Evolutionary conservation across 2,888 invertebrate species (phyloP).

Genomic region (Cactoblastis cactorum): DNA sequence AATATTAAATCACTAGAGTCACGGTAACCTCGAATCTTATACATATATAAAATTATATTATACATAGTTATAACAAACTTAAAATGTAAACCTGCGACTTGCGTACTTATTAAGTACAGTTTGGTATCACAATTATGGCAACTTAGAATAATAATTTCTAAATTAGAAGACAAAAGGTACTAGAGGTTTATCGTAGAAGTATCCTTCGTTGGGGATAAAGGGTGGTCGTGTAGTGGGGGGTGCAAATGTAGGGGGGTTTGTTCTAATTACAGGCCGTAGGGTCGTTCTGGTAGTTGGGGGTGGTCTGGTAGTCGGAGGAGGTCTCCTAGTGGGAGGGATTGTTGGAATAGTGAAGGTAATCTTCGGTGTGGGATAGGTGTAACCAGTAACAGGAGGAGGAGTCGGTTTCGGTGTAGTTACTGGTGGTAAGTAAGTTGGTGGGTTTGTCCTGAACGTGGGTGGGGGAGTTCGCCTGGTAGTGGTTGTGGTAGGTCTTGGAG

Average conservation of each 20-base stretch:
- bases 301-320: slow-evolving; percentile 24
- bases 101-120: slow-evolving; percentile 36
- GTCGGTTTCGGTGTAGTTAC: slow-evolving; percentile 22
- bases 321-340: slow-evolving; percentile 19
- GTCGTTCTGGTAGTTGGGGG: slow-evolving; percentile 14
- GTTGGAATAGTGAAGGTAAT: slow-evolving; percentile 20
- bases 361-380: slow-evolving; percentile 8
- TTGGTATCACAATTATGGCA: slow-evolving; percentile 76
- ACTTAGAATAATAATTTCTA: slow-evolving; percentile 34
- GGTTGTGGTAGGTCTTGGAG: slow-evolving; percentile 16
- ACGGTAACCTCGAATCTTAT: slow-evolving; percentile 34
- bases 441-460: slow-evolving; percentile 14
- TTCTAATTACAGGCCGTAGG: slow-evolving; percentile 19
- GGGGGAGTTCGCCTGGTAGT: slow-evolving; percentile 16
- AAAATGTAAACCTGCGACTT: slow-evolving; percentile 32
- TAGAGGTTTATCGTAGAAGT: slow-evolving; percentile 65
- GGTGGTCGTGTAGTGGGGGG: slow-evolving; percentile 39
- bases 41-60: slow-evolving; percentile 23
- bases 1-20: slow-evolving; percentile 46
- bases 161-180: slow-evolving; percentile 67
- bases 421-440: slow-evolving; percentile 17
- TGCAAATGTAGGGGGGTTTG: slow-evolving; percentile 17
- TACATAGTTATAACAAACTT: slow-evolving; percentile 26
- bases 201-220: slow-evolving; percentile 58
- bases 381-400: slow-evolving; percentile 16